Evolutionary conservation across 2,888 invertebrate species (phyloP).

Genomic region (Hipparchia sbordonii): DNA sequence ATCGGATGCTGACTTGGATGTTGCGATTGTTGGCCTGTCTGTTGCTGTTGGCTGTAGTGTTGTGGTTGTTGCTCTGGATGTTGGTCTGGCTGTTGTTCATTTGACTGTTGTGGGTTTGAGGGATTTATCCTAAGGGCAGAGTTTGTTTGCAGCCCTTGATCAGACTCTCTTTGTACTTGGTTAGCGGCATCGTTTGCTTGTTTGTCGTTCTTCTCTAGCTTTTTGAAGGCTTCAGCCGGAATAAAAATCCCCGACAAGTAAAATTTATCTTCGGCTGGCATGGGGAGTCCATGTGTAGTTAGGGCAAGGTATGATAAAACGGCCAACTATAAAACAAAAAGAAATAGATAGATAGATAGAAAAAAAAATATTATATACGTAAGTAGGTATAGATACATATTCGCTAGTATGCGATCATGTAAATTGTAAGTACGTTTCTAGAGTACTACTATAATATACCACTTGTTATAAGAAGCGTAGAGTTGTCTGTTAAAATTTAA

Average conservation of each 20-base stretch:
- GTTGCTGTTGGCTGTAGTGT: neutral
- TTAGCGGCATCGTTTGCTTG: neutral
- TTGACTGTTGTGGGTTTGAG: neutral
- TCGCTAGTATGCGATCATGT: too few relatives aligned
- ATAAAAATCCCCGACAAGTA: neutral
- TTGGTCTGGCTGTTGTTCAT: neutral
- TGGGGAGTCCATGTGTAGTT: neutral
- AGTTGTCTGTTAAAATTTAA: too few relatives aligned
- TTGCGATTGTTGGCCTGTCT: neutral
- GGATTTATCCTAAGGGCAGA: neutral
- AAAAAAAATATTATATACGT: neutral
- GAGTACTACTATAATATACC: too few relatives aligned
- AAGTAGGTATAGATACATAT: neutral
- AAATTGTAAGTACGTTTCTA: too few relatives aligned
- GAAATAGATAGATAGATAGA: too few relatives aligned
- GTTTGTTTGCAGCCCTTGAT: neutral
- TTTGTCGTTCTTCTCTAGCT: neutral
- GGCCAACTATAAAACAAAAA: neutral
- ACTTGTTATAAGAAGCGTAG: too few relatives aligned
- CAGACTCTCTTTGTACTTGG: neutral
- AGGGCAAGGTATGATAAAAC: neutral
- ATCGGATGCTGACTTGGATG: neutral
- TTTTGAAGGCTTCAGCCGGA: conserved; percentile 1
- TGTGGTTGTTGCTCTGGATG: neutral
- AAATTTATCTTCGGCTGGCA: neutral